Percentiles rank a stretch among this genome's conserved stretches.
These are phyloP conservation scores for Amphiduros pacificus DNA, from an alignment of 2,888 invertebrate species.

Conservation along the genomic window DNA sequence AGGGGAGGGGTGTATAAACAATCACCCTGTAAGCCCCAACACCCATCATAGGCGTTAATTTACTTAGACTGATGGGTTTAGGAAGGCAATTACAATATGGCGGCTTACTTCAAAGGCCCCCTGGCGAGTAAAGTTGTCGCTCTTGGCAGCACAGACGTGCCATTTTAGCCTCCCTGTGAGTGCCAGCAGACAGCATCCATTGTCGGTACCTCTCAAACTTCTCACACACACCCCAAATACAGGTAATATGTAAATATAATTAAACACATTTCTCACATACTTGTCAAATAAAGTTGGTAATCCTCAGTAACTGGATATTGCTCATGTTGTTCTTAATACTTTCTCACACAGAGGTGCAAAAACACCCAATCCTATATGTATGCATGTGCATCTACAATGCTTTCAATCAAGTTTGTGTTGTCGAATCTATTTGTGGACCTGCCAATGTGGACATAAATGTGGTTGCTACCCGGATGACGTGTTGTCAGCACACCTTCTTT, in stretches of 20 bases:
- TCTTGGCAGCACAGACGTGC: not conserved
- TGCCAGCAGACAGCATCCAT: not conserved
- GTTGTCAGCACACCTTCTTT: too few species aligned
- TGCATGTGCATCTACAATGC: too few species aligned
- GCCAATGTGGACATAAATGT: too few species aligned
- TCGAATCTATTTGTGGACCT: too few species aligned
- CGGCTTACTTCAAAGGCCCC: not conserved
- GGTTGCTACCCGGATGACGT: too few species aligned
- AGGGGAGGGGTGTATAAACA: conserved; percentile 8
- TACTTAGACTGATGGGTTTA: conserved; percentile 11
- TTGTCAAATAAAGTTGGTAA: not conserved
- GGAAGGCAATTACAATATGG: not conserved
- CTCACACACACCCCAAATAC: too few species aligned
- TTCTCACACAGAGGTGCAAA: too few species aligned
- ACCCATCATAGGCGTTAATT: conserved; percentile 5
- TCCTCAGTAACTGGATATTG: too few species aligned
- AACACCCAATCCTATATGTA: too few species aligned
- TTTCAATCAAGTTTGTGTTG: too few species aligned
- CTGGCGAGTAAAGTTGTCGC: not conserved
- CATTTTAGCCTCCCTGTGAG: not conserved
- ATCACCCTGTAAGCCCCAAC: not conserved
- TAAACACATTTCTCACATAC: conserved; percentile 6
- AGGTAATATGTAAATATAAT: too few species aligned
- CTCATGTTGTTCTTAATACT: too few species aligned
- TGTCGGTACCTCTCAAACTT: not conserved